phyloP scores from a whole-genome alignment of 2,113 vertebrate genomes.

The Camelus dromedarius region DNA sequence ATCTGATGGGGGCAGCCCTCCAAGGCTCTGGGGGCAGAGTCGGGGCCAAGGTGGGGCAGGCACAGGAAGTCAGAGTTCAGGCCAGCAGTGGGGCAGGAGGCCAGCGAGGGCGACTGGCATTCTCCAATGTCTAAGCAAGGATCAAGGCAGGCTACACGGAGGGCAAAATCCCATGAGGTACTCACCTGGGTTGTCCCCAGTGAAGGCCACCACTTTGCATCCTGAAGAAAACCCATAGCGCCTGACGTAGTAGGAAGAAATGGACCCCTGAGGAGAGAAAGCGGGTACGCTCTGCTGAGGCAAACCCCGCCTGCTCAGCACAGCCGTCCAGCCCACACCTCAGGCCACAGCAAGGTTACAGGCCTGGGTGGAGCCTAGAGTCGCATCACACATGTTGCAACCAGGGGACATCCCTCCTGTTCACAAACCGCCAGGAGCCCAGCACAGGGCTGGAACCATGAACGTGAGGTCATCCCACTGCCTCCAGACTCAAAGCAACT shows the following conservation, averaged over 20 bases:
- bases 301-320: too few relatives aligned
- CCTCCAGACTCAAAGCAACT: not conserved
- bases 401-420: not conserved
- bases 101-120: not conserved
- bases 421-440: not conserved
- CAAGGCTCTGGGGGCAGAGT: not conserved
- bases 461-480: not conserved
- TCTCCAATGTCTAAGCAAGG: not conserved
- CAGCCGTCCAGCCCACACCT: not conserved
- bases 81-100: not conserved
- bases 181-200: conserved; percentile 98
- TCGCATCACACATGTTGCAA: not conserved
- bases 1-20: not conserved
- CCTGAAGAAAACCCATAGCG: conserved; percentile 91
- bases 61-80: not conserved
- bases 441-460: fast-evolving
- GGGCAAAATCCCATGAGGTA: fast-evolving
- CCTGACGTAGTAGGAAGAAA: conserved; percentile 91
- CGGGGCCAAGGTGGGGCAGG: not conserved
- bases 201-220: conserved; percentile 95
- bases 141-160: not conserved
- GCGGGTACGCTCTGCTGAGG: not conserved
- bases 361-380: not conserved
- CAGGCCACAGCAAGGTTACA: not conserved
- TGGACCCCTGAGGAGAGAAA: conserved; percentile 87